Evolutionary conservation across 2,113 vertebrate species (phyloP).

Genomic region (Lophotis ruficrista): DNA sequence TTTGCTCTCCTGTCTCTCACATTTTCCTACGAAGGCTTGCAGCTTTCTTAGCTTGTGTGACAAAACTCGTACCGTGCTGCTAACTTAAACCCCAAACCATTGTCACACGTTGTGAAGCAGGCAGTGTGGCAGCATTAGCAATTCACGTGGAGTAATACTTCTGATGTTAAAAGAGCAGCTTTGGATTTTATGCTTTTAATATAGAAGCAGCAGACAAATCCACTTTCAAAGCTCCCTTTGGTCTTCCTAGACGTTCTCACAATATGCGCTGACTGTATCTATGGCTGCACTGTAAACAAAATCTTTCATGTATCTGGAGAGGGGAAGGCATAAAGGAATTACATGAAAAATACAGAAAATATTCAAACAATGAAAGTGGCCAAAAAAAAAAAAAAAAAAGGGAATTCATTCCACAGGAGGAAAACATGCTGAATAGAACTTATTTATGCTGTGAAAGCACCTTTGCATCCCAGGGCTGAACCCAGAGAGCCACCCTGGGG

Average conservation of each 20-base stretch:
- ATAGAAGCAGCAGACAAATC: neutral
- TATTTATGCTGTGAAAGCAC: conserved; percentile 13
- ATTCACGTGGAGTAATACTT: neutral
- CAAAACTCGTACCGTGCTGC: neutral
- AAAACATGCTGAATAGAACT: neutral
- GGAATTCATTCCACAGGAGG: neutral
- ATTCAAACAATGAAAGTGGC: conserved; percentile 6
- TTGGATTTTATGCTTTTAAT: neutral
- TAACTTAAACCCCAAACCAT: neutral
- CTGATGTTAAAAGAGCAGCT: neutral
- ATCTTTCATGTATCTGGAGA: neutral
- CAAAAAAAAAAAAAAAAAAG: neutral
- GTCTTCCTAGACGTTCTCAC: neutral
- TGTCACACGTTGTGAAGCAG: neutral
- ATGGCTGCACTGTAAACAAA: conserved; percentile 17
- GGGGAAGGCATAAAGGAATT: neutral
- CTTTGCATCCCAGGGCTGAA: neutral
- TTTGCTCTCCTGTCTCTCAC: neutral
- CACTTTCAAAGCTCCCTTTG: neutral
- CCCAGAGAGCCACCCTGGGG: neutral
- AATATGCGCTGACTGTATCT: neutral
- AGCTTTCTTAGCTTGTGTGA: neutral
- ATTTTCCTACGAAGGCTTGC: neutral
- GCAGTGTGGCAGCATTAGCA: rapidly evolving
- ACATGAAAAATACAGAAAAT: conserved; percentile 16